Base-by-base conservation (phyloP, 2,888 invertebrate genomes). In the Metellina segmentata region DNA sequence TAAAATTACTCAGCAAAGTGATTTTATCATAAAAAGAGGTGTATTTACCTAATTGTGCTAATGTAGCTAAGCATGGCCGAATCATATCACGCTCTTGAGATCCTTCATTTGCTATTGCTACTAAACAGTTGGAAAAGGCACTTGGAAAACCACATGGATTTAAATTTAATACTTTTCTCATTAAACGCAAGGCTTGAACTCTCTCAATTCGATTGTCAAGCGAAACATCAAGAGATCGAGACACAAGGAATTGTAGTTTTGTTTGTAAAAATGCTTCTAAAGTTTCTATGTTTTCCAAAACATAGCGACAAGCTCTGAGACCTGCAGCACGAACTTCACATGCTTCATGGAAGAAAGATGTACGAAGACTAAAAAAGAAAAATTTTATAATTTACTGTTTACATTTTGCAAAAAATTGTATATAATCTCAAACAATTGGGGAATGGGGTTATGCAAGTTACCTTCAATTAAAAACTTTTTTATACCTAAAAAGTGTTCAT, bases 321-420 rank as follows among this genome's bases (percentile, higher is more conserved):
- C 98, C 97, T 88, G 98, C 98, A 93, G 98, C 98, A 94, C 99
- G 96, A 90, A 99, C 97, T 95, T 98, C 97, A 94, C 98, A 97
- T 93, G 97, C 97, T 94, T 98, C 97, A 95, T 98, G 97, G 87
- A 98, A 96, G 94, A 98, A 96, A 89, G 97, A 97, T 92, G 97
- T 96, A 94, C 98, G 97, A 94, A 99, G 96, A 95, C 99, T 99
- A 94, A 34, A 87, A 91, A 53, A 75, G 20, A 75, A 72, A 71
- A 49, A 51, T 34, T 34, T 34, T 34, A 34, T 34, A 34, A 34
- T 34, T 34, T 34, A 4, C 34, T 34, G 34, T 4, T 34, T 34
- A 34, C 34, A 34, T 34, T 34, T 34, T 34, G 4, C 34, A 34
- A 1, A 34, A 34, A 34, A 34, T 34, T 34, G 4, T 34, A 34